phyloP scores from a whole-genome alignment of 1,140 invertebrate species.

The Anastrepha obliqua region DNA sequence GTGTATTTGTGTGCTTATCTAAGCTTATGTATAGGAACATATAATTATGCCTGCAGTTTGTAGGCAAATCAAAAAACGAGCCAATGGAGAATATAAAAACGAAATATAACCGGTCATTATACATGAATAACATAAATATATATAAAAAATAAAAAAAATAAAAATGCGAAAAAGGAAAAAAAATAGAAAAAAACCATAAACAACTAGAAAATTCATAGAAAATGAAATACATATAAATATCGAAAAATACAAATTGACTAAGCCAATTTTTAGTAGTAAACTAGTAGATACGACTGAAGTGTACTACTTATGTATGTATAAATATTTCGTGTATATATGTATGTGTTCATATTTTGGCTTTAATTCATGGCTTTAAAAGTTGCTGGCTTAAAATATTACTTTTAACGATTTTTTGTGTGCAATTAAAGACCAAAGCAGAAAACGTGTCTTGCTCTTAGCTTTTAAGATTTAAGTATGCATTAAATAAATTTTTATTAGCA shows the following conservation, averaged over 20 bases:
- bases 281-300: not conserved
- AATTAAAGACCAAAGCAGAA: conserved; percentile 12
- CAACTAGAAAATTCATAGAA: not conserved
- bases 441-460: not conserved
- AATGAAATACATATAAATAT: not conserved
- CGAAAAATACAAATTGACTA: not conserved
- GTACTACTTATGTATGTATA: not conserved
- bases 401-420: not conserved
- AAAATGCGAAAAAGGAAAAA: not conserved
- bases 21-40: not conserved
- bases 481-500: no score
- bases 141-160: not conserved
- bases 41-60: no score
- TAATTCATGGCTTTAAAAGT: conserved; percentile 4
- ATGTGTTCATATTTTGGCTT: not conserved
- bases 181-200: not conserved
- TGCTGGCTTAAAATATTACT: not conserved
- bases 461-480: no score
- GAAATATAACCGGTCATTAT: no score
- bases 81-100: no score
- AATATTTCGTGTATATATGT: not conserved
- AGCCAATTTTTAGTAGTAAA: not conserved
- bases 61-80: not conserved
- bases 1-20: not conserved
- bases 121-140: no score